phyloP scores from a whole-genome alignment of 2,888 invertebrate species.

The Cheilosia grossa region DNA sequence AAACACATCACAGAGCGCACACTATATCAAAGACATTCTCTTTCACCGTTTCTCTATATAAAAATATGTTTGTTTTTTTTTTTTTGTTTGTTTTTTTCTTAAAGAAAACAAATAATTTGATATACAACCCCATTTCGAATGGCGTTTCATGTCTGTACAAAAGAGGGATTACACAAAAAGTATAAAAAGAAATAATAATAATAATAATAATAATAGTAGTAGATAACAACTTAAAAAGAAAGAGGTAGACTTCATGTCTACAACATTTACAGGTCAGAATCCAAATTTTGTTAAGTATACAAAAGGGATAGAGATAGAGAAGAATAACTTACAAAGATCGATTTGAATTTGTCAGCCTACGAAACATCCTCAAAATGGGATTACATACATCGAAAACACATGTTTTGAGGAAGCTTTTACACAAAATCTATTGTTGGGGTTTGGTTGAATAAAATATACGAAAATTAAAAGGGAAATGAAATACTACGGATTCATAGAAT shows the following conservation, averaged over 20 bases:
- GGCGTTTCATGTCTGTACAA: slow-evolving; percentile 74
- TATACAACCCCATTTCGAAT: slow-evolving; percentile 72
- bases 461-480: slow-evolving; percentile 19
- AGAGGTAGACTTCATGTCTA: slow-evolving; percentile 30
- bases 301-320: neutral
- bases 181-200: slow-evolving; percentile 7
- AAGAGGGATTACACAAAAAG: neutral
- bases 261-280: slow-evolving; percentile 48
- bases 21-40: neutral
- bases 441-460: slow-evolving; percentile 2
- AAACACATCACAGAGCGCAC: slow-evolving; percentile 46
- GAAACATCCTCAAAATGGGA: slow-evolving; percentile 75
- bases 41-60: slow-evolving; percentile 42
- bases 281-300: slow-evolving; percentile 6
- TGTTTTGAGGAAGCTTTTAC: slow-evolving; percentile 73
- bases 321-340: neutral
- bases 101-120: slow-evolving; percentile 30
- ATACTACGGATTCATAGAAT: slow-evolving; percentile 12
- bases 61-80: slow-evolving; percentile 55
- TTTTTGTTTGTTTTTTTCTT: slow-evolving; percentile 44
- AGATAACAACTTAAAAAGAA: slow-evolving; percentile 12
- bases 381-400: slow-evolving; percentile 38
- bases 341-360: slow-evolving; percentile 58
- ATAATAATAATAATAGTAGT: neutral
- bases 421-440: slow-evolving; percentile 39